These are phyloP conservation scores for Piscicola geometra DNA, from an alignment of 2,888 invertebrate species.

Conservation along the genomic window DNA sequence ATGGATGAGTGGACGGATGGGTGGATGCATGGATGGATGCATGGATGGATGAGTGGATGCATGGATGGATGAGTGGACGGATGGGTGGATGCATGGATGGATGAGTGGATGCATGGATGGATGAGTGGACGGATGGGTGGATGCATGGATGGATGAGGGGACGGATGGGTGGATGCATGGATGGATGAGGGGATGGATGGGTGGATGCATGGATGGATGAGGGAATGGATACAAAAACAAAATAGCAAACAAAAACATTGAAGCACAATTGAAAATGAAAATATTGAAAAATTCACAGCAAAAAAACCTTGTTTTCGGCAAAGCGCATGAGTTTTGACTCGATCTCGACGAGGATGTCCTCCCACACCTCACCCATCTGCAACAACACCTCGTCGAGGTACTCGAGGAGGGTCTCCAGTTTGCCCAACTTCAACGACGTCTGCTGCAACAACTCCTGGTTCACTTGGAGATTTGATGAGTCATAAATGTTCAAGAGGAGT, in stretches of 20 bases:
- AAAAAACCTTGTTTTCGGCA: constrained; percentile 61
- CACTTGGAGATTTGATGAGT: not conserved
- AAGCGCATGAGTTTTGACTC: constrained; percentile 85
- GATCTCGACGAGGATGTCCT: constrained; percentile 85
- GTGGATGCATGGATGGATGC: too few relatives aligned
- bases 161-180: too few relatives aligned
- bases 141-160: too few relatives aligned
- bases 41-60: too few relatives aligned
- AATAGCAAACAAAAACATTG: not conserved
- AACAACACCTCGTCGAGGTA: constrained; percentile 54
- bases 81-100: too few relatives aligned
- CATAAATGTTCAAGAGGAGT: not conserved
- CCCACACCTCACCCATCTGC: constrained; percentile 74
- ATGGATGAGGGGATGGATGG: too few relatives aligned
- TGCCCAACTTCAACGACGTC: constrained; percentile 9
- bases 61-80: too few relatives aligned
- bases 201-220: too few relatives aligned
- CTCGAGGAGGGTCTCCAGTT: constrained; percentile 41
- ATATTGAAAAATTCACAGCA: not conserved
- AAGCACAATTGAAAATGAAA: constrained; percentile 18
- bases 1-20: too few relatives aligned
- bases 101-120: not conserved
- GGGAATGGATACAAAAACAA: too few relatives aligned
- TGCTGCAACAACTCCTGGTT: constrained; percentile 12
- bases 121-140: too few relatives aligned